These are phyloP conservation scores for Pissodes strobi DNA, from an alignment of 1,140 invertebrate genomes.

Conservation along the genomic window DNA sequence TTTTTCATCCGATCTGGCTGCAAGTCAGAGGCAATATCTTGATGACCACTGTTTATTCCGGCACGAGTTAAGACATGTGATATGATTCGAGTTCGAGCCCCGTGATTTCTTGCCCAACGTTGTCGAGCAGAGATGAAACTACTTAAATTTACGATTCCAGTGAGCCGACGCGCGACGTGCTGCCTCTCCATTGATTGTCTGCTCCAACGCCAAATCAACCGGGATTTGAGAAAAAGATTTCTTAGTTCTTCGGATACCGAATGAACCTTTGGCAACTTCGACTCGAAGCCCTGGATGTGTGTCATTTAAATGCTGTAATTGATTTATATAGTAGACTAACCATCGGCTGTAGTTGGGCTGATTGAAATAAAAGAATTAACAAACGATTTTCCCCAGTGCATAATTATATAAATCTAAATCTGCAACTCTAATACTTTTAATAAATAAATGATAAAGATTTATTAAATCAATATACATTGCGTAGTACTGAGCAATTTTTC, in stretches of 20 bases:
- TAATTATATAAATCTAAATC: no score
- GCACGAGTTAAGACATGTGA: not conserved
- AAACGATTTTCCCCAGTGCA: not conserved
- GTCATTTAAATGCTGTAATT: not conserved
- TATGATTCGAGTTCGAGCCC: constrained; percentile 17
- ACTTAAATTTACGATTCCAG: constrained; percentile 31
- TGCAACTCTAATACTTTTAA: no score
- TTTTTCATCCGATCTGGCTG: constrained; percentile 12
- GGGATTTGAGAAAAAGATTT: constrained; percentile 43
- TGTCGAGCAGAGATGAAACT: constrained; percentile 39
- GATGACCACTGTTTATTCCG: no score
- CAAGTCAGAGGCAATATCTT: constrained; percentile 21
- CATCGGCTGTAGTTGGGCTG: constrained; percentile 36
- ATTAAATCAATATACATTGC: no score
- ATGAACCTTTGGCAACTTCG: constrained; percentile 6
- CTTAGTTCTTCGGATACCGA: constrained; percentile 39
- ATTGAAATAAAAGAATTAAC: constrained; percentile 20
- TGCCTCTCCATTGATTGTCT: constrained; percentile 40
- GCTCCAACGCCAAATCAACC: constrained; percentile 41
- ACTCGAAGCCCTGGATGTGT: not conserved
- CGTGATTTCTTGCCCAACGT: constrained; percentile 36
- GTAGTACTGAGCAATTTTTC: no score
- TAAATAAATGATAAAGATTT: no score
- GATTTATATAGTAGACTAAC: constrained; percentile 18
- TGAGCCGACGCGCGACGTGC: constrained; percentile 25